phyloP scores from a whole-genome alignment of 2,797 vertebrate species.

The Brachyrhaphis roseni region DNA sequence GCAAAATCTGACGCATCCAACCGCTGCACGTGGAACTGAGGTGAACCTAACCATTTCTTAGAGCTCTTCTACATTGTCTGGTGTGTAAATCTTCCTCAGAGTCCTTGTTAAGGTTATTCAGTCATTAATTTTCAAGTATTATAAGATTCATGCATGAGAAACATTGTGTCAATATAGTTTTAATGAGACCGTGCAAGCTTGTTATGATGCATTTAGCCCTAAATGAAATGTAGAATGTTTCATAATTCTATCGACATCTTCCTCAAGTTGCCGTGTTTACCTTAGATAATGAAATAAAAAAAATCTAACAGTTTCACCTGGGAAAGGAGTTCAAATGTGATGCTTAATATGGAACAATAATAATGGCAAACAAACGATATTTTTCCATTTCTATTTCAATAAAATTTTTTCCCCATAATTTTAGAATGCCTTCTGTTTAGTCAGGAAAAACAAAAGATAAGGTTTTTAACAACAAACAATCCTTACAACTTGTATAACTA shows the following conservation, averaged over 20 bases:
- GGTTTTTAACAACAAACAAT: neutral
- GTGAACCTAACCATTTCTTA: slow-evolving; percentile 19
- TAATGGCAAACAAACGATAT: neutral
- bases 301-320: neutral
- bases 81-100: slow-evolving; percentile 25
- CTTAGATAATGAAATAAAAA: slow-evolving; percentile 1
- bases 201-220: neutral
- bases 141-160: slow-evolving; percentile 42
- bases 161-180: slow-evolving; percentile 48
- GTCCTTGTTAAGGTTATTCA: slow-evolving; percentile 20
- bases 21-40: slow-evolving; percentile 24
- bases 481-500: slow-evolving; percentile 1
- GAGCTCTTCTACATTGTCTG: slow-evolving; percentile 11
- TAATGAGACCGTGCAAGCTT: slow-evolving; percentile 39
- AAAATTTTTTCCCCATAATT: neutral
- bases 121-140: slow-evolving; percentile 45
- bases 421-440: neutral
- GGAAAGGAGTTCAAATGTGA: slow-evolving; percentile 1
- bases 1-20: slow-evolving; percentile 38
- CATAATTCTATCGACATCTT: slow-evolving; percentile 10
- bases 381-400: neutral
- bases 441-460: neutral
- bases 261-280: slow-evolving; percentile 26
- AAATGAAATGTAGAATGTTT: neutral
- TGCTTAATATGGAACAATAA: neutral